Base-by-base conservation (phyloP, 2,797 vertebrate species). In the Myoxocephalus aenaeus region DNA sequence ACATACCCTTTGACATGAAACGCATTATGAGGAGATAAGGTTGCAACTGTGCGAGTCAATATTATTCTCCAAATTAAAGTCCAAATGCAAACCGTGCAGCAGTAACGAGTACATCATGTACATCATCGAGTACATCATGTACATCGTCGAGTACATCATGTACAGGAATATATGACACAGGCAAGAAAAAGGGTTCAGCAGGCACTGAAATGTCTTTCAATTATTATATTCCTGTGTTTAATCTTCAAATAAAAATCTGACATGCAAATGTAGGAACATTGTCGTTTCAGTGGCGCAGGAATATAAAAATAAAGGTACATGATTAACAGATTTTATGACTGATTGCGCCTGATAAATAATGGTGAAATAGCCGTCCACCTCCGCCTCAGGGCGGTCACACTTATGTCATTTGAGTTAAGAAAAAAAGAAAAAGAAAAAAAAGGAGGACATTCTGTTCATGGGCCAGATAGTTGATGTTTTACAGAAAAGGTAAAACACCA, bases 1-100 rank as follows among this genome's bases (percentile, higher is more conserved):
- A 79, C 65, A 64, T 18, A 58, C 2, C 22, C 22, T 46, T 20
- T 70, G 73, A 80, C 73, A 73, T 53, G 63, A 61, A 75, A 84
- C 66, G 27, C 10, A 15, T 54, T 27, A 54, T 27, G 12, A 25
- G 27, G 25, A 27, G 53, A 54, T 27, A 27, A 25, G 51, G 22
- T 13, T 54, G 12, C 51, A 54, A 27, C 53, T 54, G 13, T 6
- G 53, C 53, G 27, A 14, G 22, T 27, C 53, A 53, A 53, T 53
- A 15, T 54, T 54, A 54, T 25, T 14, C 53, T 54, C 53, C 22
- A 27, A 27, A 54, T 54, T 54, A 54, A 51, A 51, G 3, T 51
- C 7, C 46, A 18, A 48, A 48, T 48, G 18, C 46, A 48, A 46
- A 20, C 46, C 46, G 17, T 48, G 46, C 18, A 48, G 7, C 7